Conservation (phyloP, 2,888 invertebrate genomes). For the Lucinisca nassula region DNA sequence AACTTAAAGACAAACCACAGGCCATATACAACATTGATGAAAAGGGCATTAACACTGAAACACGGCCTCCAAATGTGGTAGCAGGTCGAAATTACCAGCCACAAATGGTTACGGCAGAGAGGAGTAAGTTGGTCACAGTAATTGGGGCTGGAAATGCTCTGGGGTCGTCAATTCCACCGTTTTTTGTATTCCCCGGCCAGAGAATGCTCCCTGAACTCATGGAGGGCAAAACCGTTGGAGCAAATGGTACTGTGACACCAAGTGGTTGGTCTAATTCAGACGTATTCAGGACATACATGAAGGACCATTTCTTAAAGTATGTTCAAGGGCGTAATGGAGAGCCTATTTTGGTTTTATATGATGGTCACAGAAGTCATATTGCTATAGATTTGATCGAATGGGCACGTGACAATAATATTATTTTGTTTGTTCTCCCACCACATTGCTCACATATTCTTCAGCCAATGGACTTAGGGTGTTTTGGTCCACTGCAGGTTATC, state of each 20-base stretch:
- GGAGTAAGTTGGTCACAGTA: conserved; percentile 22
- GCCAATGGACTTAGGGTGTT: not conserved
- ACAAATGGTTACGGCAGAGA: conserved; percentile 13
- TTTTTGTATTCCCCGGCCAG: conserved; percentile 39
- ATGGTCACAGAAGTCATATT: conserved; percentile 31
- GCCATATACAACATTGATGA: conserved; percentile 48
- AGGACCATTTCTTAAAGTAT: conserved; percentile 39
- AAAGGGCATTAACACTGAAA: conserved; percentile 45
- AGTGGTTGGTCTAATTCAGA: conserved; percentile 48
- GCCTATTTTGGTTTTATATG: conserved; percentile 22
- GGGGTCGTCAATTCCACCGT: conserved; percentile 39
- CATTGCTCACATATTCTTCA: not conserved
- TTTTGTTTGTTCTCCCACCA: conserved; percentile 22
- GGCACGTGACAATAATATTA: conserved; percentile 32
- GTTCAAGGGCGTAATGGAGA: conserved; percentile 5
- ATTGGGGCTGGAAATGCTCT: conserved; percentile 48
- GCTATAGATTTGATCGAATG: conserved; percentile 31
- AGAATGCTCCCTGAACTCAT: conserved; percentile 24
- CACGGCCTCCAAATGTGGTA: conserved; percentile 39
- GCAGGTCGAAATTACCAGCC: not conserved
- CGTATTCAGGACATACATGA: conserved; percentile 29
- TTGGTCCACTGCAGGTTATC: not conserved
- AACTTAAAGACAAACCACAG: conserved; percentile 41
- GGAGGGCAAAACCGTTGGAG: conserved; percentile 20
- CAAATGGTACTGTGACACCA: conserved; percentile 2